These are phyloP conservation scores for Notolabrus celidotus DNA, from an alignment of 2,797 vertebrate species.

Conservation along the genomic window DNA sequence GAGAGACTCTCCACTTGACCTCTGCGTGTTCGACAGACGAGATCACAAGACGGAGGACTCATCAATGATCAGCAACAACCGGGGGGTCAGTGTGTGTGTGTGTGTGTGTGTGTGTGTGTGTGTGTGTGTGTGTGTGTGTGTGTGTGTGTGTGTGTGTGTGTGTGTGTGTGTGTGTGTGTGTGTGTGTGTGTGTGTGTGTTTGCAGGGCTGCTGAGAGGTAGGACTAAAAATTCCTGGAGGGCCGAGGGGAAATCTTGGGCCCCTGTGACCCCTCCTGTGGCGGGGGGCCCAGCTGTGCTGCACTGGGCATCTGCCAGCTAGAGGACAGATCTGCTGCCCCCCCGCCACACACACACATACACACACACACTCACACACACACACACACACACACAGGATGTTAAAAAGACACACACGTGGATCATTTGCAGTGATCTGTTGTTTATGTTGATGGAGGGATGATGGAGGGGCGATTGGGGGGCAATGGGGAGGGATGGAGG, in stretches of 20 bases:
- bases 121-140: slow-evolving; percentile 37
- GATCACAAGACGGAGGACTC: slow-evolving; percentile 46
- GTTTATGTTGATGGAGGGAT: slow-evolving; percentile 57
- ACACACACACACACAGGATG: slow-evolving; percentile 26
- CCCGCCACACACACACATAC: slow-evolving; percentile 37
- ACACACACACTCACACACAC: slow-evolving; percentile 32
- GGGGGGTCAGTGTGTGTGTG: slow-evolving; percentile 16
- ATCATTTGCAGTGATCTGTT: slow-evolving; percentile 71
- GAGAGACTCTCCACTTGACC: slow-evolving; percentile 59
- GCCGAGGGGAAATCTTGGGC: slow-evolving; percentile 60
- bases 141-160: slow-evolving; percentile 18
- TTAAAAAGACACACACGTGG: slow-evolving; percentile 45
- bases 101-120: slow-evolving; percentile 26
- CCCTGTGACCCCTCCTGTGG: slow-evolving; percentile 72
- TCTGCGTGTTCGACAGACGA: slow-evolving; percentile 44
- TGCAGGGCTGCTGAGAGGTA: slow-evolving; percentile 49
- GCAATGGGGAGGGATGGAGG: slow-evolving; percentile 62
- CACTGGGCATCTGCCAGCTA: slow-evolving; percentile 79
- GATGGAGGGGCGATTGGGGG: no score
- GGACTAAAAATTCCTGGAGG: slow-evolving; percentile 68
- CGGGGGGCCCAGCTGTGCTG: slow-evolving; percentile 77
- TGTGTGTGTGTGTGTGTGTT: slow-evolving; percentile 37
- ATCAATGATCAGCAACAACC: slow-evolving; percentile 39
- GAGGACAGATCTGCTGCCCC: slow-evolving; percentile 77
- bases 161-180: slow-evolving; percentile 26